Evolutionary conservation across 2,797 vertebrate genomes (phyloP).

Genomic region (Danio kyathit): DNA sequence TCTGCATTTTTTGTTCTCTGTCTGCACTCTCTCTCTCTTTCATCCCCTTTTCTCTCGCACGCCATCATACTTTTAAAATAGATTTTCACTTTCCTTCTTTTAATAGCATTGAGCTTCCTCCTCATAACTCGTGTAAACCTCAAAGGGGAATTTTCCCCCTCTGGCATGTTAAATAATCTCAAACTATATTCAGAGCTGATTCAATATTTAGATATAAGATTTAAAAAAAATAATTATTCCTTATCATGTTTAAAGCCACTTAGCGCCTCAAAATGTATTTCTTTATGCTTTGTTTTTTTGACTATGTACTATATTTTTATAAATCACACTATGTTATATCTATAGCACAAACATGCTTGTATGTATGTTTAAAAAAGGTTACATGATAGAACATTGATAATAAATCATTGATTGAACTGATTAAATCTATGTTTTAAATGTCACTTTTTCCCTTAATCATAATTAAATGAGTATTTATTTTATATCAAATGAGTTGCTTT

Average conservation of each 20-base stretch:
- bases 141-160: neutral
- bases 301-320: neutral
- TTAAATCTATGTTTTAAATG: slow-evolving; percentile 3
- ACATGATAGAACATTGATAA: neutral
- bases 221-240: neutral
- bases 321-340: neutral
- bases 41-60: neutral
- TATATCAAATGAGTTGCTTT: neutral
- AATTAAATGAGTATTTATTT: neutral
- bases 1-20: neutral
- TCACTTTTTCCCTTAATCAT: neutral
- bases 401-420: neutral
- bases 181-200: slow-evolving; percentile 5
- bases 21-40: neutral
- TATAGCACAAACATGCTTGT: neutral
- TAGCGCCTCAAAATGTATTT: neutral
- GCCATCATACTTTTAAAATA: neutral
- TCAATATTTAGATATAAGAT: slow-evolving; percentile 16
- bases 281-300: neutral
- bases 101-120: slow-evolving; percentile 16
- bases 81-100: slow-evolving; percentile 5
- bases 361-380: no score
- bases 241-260: neutral
- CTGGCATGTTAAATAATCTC: slow-evolving; percentile 16
- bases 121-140: slow-evolving; percentile 16